Evolutionary conservation across 64 coral and sea anemone genomes (phyloP), one percentile per base, ranked within the genome.

Genomic region (Actinia tenebrosa): DNA sequence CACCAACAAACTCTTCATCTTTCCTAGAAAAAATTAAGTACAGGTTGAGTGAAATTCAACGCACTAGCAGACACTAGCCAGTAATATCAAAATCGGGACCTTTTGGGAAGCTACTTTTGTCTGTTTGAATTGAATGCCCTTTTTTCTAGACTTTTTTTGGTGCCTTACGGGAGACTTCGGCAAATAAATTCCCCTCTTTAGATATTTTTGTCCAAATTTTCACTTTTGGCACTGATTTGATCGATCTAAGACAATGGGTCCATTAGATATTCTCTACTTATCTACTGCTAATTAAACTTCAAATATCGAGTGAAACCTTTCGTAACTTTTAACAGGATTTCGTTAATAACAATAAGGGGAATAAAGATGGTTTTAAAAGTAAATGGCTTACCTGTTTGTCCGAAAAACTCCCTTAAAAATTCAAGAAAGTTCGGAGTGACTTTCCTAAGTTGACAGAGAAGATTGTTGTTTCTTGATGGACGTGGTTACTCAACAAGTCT

Each of bases 401-500:
- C 45, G 71, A 50, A 81, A 81, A 53, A 53, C 79, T 50, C 79
- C 10, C 44, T 81, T 81, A 45, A 81, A 81, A 50, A 18, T 20
- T 81, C 46, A 18, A 81, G 45, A 20, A 81, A 81, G 45, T 3
- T 53, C 79, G 50, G 79, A 81, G 16, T 81, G 45, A 81, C 43
- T 81, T 81, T 81, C 44, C 18, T 5, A 81, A 81, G 79, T 20
- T 81, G 53, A 45, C 79, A 53, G 5, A 52, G 44, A 37, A 81
- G 16, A 44, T 75, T 75, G 26, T 42, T 75, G 69, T 75, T 75
- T 0, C 10, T 66, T 81, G 18, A 81, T 81, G 2, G 79, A 81
- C 79, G 79, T 81, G 79, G n/a, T 22, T 37, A 81, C 79, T 81
- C 79, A 81, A 53, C 44, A 81, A 81, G 79, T 81, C 79, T 81